Evolutionary conservation across 1,140 invertebrate genomes (phyloP).

Genomic region (Nymphalis io): DNA sequence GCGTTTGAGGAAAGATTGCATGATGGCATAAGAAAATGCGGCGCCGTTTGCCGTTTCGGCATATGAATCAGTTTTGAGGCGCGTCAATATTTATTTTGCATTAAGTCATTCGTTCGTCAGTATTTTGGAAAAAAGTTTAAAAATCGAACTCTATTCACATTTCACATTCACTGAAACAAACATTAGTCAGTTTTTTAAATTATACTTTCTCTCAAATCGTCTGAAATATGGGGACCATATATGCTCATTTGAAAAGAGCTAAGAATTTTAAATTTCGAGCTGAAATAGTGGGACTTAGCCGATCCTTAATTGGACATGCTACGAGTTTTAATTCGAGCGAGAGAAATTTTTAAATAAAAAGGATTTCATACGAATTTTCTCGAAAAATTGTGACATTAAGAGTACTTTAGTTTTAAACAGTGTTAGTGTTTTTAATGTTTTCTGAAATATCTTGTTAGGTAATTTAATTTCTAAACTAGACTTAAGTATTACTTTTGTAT

Average conservation of each 20-base stretch:
- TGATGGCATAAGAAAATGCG: no score
- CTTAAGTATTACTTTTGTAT: no score
- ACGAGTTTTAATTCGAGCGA: conserved; percentile 8
- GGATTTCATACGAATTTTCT: conserved; percentile 1
- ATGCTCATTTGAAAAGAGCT: conserved; percentile 2
- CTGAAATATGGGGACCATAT: not conserved
- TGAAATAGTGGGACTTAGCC: conserved; percentile 3
- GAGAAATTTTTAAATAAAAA: not conserved
- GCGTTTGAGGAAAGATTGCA: no score
- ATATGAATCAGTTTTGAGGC: no score
- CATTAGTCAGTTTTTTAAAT: not conserved
- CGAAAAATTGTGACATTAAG: not conserved
- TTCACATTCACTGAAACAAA: no score
- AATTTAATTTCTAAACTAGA: no score
- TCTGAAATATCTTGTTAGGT: no score
- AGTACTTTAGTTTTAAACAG: not conserved
- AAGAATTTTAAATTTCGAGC: conserved; percentile 4
- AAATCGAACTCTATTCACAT: no score
- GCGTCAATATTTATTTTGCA: no score
- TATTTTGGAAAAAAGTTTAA: no score
- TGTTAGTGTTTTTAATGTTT: not conserved
- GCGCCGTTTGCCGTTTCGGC: no score
- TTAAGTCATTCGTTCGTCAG: no score
- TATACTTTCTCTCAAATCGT: not conserved
- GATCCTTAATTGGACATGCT: conserved; percentile 12